phyloP scores from a whole-genome alignment of 2,113 vertebrate species.

The Accipiter virgatus region DNA sequence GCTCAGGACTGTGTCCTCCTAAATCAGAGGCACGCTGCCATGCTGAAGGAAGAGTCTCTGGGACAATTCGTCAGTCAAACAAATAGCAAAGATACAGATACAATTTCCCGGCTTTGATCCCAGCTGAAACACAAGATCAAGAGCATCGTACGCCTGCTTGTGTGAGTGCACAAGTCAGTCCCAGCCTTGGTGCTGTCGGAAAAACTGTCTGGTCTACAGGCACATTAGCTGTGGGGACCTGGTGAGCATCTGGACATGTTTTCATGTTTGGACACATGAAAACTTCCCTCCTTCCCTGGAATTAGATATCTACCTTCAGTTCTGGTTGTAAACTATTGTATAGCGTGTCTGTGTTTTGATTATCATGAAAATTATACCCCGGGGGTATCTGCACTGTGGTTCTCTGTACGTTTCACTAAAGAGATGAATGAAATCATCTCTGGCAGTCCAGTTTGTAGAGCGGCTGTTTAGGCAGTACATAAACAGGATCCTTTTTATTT shows the following conservation, averaged over 20 bases:
- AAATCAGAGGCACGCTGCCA: not conserved
- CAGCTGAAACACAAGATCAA: not conserved
- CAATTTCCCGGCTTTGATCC: not conserved
- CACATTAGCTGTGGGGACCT: not conserved
- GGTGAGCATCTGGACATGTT: not conserved
- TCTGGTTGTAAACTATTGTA: conserved; percentile 1
- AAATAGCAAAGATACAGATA: not conserved
- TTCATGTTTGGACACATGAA: not conserved
- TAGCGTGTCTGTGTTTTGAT: not conserved
- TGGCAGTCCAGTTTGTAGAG: not conserved
- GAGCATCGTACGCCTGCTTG: not conserved
- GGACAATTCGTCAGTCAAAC: not conserved
- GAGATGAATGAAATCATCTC: conserved; percentile 41
- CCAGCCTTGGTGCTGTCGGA: not conserved
- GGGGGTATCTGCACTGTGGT: not conserved
- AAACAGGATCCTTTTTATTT: conserved; percentile 55
- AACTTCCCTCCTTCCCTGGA: not conserved
- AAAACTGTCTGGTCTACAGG: not conserved
- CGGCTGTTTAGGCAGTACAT: not conserved
- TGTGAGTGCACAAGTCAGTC: not conserved
- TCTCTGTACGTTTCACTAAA: not conserved
- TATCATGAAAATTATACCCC: conserved; percentile 30
- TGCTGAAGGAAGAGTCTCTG: not conserved
- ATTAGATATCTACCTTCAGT: not conserved
- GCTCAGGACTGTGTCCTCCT: not conserved